Evolutionary conservation across 2,113 vertebrate genomes (phyloP).

Genomic region (Labrus mixtus): DNA sequence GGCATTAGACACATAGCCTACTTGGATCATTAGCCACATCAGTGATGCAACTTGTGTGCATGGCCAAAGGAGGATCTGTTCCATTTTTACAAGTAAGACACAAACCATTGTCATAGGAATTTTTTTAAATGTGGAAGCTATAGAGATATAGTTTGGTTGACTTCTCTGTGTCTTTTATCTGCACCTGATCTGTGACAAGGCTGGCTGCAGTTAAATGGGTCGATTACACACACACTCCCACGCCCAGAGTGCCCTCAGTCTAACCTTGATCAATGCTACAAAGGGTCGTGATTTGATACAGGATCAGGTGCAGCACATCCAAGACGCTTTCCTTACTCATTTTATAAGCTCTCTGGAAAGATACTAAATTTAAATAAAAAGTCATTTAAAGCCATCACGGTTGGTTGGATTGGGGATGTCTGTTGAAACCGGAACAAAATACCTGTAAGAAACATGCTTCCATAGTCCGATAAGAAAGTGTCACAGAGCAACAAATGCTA

Average conservation of each 20-base stretch:
- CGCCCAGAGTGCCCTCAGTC: conserved; percentile 33
- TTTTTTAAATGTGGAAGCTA: not conserved
- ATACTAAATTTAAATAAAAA: conserved; percentile 22
- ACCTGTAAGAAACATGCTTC: not conserved
- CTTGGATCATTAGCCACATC: conserved; percentile 30
- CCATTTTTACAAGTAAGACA: not conserved
- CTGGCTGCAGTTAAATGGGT: conserved; percentile 32
- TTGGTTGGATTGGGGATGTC: not conserved
- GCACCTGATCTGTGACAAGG: not conserved
- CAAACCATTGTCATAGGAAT: not conserved
- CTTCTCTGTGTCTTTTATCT: not conserved
- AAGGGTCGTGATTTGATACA: conserved; percentile 19
- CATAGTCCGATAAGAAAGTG: conserved; percentile 13
- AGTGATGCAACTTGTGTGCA: conserved; percentile 8
- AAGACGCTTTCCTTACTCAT: conserved; percentile 2
- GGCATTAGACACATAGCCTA: conserved; percentile 17
- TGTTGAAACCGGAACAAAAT: not conserved
- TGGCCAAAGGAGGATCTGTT: not conserved
- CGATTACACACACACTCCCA: conserved; percentile 6
- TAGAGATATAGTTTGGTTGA: not conserved
- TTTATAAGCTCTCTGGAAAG: conserved; percentile 17
- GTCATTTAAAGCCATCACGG: conserved; percentile 17
- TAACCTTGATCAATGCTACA: conserved; percentile 45
- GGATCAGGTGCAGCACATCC: conserved; percentile 10
- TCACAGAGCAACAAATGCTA: conserved; percentile 52